Evolutionary conservation across 2,797 vertebrate genomes (phyloP).

Genomic region (Cyprinodon diabolis): DNA sequence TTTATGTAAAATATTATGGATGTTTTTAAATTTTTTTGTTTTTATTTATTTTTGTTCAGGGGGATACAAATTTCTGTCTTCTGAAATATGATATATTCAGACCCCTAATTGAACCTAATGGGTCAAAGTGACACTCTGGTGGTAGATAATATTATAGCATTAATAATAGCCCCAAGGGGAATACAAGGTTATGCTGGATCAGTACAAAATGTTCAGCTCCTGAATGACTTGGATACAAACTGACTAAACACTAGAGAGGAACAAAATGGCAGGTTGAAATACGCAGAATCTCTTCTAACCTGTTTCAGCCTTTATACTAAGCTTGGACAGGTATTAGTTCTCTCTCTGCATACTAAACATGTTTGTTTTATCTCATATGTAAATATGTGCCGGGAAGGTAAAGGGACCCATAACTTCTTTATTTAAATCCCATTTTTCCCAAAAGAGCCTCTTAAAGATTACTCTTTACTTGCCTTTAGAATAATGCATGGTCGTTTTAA

Average conservation of each 20-base stretch:
- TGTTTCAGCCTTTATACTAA: neutral
- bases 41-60: neutral
- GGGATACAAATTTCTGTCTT: neutral
- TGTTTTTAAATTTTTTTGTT: neutral
- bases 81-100: neutral
- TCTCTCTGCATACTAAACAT: slow-evolving; percentile 3
- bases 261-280: neutral
- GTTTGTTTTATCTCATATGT: neutral
- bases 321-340: neutral
- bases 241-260: neutral
- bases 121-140: neutral
- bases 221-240: neutral
- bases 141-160: neutral
- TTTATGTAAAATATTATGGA: neutral
- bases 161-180: neutral
- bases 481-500: neutral
- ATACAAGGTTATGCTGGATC: neutral
- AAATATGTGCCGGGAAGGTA: neutral
- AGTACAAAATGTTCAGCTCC: neutral
- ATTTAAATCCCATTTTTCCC: neutral
- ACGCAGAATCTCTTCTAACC: neutral
- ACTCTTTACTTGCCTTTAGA: neutral
- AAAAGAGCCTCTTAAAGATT: neutral
- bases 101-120: neutral
- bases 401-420: neutral